These are phyloP conservation scores for Lynx canadensis DNA, from an alignment of 2,113 vertebrate genomes.

Conservation along the genomic window DNA sequence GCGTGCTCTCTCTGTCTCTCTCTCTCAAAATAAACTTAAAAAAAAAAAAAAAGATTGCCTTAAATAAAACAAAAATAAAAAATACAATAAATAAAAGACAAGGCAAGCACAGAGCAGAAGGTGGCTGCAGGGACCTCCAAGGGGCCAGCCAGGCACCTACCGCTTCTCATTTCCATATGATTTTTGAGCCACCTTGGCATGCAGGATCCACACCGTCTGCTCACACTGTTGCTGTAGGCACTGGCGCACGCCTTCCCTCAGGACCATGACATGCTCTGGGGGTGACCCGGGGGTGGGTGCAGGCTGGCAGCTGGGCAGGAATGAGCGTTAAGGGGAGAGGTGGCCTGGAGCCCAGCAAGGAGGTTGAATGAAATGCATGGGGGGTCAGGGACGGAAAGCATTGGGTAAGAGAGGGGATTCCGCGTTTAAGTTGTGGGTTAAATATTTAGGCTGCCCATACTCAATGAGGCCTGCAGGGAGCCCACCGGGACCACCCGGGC, in stretches of 20 bases:
- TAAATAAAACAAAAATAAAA: no score
- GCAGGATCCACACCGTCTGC: constrained; percentile 92
- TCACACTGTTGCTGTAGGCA: constrained; percentile 89
- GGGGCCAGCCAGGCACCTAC: constrained; percentile 71
- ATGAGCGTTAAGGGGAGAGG: background rate
- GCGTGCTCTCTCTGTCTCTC: no score
- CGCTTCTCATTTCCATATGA: constrained; percentile 97
- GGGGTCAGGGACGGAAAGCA: background rate
- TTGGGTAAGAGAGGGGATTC: background rate
- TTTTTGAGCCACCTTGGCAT: constrained; percentile 97
- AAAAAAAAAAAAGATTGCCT: no score
- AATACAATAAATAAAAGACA: no score
- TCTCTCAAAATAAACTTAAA: no score
- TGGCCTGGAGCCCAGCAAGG: background rate
- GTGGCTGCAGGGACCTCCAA: background rate
- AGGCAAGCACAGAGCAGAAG: background rate
- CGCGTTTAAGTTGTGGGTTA: background rate
- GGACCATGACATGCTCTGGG: constrained; percentile 68
- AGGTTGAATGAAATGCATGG: background rate
- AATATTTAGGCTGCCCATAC: constrained; percentile 53
- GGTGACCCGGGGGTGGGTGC: constrained; percentile 68
- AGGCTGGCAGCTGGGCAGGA: background rate
- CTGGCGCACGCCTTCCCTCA: constrained; percentile 83
- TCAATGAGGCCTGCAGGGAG: constrained; percentile 46
- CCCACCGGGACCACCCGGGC: constrained; percentile 72